These are phyloP conservation scores for Formica selysi DNA, from an alignment of 1,140 invertebrate genomes.

Conservation along the genomic window DNA sequence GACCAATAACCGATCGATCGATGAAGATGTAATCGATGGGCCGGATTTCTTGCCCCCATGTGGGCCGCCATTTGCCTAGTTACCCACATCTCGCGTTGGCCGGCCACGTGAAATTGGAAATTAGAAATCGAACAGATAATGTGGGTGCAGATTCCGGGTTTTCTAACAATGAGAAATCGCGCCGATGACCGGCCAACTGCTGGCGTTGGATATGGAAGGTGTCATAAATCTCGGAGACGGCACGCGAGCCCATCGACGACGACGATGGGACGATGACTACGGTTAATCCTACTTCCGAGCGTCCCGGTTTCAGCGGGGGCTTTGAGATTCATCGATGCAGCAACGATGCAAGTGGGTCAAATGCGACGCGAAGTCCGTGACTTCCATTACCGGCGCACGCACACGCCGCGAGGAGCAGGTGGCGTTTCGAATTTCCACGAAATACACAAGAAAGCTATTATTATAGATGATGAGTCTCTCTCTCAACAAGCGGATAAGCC, in stretches of 20 bases:
- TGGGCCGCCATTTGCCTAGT: conserved; percentile 67
- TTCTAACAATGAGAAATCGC: conserved; percentile 68
- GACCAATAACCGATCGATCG: conserved; percentile 24
- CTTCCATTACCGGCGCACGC: conserved; percentile 21
- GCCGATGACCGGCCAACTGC: conserved; percentile 13
- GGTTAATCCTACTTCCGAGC: conserved; percentile 54
- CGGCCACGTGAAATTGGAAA: conserved; percentile 68
- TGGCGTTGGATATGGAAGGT: conserved; percentile 18
- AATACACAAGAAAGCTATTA: conserved; percentile 21
- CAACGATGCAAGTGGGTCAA: conserved; percentile 41
- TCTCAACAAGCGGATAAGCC: conserved; percentile 3
- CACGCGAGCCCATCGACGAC: conserved; percentile 3
- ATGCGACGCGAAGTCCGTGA: conserved; percentile 46
- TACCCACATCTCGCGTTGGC: conserved; percentile 61
- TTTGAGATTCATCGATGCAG: conserved; percentile 33
- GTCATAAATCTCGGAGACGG: conserved; percentile 58
- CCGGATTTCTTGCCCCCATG: conserved; percentile 1
- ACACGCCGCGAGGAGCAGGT: neutral
- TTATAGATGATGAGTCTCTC: neutral
- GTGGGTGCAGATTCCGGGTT: conserved; percentile 66
- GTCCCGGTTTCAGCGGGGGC: conserved; percentile 61
- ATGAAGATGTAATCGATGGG: conserved; percentile 1
- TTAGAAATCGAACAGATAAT: conserved; percentile 70
- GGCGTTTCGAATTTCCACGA: conserved; percentile 37
- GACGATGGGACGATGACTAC: conserved; percentile 48